Base-by-base conservation (phyloP, 1,140 invertebrate genomes). In the Asobara japonica region DNA sequence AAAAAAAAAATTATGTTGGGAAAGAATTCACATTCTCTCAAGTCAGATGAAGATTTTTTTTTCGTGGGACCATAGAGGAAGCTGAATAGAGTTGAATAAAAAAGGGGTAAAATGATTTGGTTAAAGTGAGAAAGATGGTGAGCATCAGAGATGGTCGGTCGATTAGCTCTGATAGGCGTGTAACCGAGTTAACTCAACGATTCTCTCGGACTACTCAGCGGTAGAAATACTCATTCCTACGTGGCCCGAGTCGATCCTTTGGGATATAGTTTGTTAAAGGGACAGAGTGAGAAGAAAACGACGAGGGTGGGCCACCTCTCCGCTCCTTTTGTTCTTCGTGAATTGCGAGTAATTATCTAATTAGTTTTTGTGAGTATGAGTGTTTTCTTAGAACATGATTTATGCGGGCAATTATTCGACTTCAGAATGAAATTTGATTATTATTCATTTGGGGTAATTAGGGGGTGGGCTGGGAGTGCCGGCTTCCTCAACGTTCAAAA, bases 131-230 rank as follows among this genome's bases (percentile, higher is more conserved):
- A 70, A 33, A 31, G 61, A 70, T 31, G 41, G 48, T 31, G 38
- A 25, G 60, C 5, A 29, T 38, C 38, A 72, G n/a, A n/a, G 30
- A 62, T 33, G 65, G 64, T 41, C 30, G 18, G 29, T 20, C 45
- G 70, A 72, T 72, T 72, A 66, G 70, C 60, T 27, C 64, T 72
- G 70, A 72, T 72, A 72, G 70, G 70, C 70, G 70, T 72, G 70
- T 72, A 72, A 72, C 70, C 70, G 45, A 72, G 64, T 67, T 72
- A 61, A n/a, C 38, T 66, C 11, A 30, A 45, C 45, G 64, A 30
- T 72, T 72, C 70, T 66, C 64, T 72, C 45, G 62, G 60, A 30
- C 60, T 30, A 62, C 51, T 56, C 18, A 4, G 25, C 18, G 1
- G 13, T 18, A 56, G 51, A 56, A n/a, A 56, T 56, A 56, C 51